phyloP scores from a whole-genome alignment of 2,888 invertebrate genomes.

The Mimachlamys varia region DNA sequence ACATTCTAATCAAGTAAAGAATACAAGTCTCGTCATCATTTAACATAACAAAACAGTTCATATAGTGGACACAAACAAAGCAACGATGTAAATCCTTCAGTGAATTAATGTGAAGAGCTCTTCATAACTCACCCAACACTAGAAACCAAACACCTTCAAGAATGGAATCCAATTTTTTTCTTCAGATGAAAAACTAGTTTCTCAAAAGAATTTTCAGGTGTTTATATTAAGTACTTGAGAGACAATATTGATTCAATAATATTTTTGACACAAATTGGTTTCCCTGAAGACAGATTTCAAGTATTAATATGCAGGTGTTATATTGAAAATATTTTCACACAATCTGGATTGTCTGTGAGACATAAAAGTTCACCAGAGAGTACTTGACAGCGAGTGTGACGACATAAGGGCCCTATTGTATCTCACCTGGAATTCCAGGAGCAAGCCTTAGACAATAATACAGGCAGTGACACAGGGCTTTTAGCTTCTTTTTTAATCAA shows the following conservation, averaged over 20 bases:
- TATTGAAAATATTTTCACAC: slow-evolving; percentile 34
- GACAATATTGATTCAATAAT: slow-evolving; percentile 21
- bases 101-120: slow-evolving; percentile 24
- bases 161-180: neutral
- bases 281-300: slow-evolving; percentile 7
- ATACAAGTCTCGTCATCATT: neutral
- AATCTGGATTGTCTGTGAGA: neutral
- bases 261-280: neutral
- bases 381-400: neutral
- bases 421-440: neutral
- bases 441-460: neutral
- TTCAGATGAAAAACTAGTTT: neutral
- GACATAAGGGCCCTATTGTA: neutral
- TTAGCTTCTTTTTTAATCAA: slow-evolving; percentile 15
- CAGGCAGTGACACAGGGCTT: neutral
- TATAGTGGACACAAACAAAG: neutral
- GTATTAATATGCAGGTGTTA: slow-evolving; percentile 33
- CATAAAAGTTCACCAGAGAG: neutral
- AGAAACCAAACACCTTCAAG: neutral
- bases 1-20: neutral
- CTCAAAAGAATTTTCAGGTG: slow-evolving; percentile 11
- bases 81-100: neutral
- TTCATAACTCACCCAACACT: neutral
- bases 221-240: neutral
- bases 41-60: slow-evolving; percentile 32